phyloP scores from a whole-genome alignment of 2,113 vertebrate species.

The Progne subis region DNA sequence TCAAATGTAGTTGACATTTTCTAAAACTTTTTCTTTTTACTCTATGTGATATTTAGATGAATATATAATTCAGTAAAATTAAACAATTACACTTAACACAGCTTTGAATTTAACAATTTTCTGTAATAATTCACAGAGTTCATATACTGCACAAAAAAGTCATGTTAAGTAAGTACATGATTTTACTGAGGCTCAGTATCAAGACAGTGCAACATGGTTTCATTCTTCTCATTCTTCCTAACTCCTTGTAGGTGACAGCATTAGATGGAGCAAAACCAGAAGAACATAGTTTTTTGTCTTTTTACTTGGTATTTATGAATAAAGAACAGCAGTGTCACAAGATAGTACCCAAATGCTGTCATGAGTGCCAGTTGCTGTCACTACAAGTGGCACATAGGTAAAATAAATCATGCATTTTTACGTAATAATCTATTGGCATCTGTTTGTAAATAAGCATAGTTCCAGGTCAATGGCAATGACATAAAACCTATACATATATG shows the following conservation, averaged over 20 bases:
- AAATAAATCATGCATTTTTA: neutral
- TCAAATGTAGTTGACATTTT: neutral
- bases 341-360: neutral
- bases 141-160: neutral
- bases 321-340: neutral
- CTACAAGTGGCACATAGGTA: neutral
- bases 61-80: neutral
- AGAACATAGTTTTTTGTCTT: neutral
- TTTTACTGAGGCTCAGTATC: neutral
- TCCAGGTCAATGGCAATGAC: neutral
- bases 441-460: neutral
- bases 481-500: neutral
- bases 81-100: neutral
- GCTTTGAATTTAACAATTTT: neutral
- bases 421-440: neutral
- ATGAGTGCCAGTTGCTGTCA: neutral
- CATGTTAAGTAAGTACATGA: neutral
- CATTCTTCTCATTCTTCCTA: neutral
- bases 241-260: neutral
- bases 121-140: neutral
- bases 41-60: neutral
- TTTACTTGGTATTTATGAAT: neutral
- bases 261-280: neutral
- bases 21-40: neutral
- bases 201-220: neutral